Evolutionary conservation across 2,113 vertebrate genomes (phyloP), one percentile per base, ranked within the genome.

Genomic region (Epinephelus fuscoguttatus): DNA sequence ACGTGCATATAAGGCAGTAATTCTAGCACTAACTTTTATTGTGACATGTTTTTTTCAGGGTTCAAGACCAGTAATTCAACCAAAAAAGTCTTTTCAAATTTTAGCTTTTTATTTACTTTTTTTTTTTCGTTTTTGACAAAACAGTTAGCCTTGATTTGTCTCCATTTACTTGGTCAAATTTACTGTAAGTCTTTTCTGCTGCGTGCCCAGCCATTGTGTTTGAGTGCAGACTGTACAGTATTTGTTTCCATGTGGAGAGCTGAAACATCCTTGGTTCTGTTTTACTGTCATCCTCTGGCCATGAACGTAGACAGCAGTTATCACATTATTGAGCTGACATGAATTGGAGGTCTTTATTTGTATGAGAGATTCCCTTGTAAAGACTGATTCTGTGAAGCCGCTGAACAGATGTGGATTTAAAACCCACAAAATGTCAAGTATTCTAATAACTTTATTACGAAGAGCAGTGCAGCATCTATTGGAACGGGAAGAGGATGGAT

Each of bases 311-410:
- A 69, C 62, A 72, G 61, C 59, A 49, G 50, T 82, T 72, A 49
- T 67, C 63, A 53, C 14, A 42, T 75, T 71, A 70, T 66, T n/a
- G 57, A 76, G 61, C 21, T 57, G 59, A 45, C 12, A 2, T 23
- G 4, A 72, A 25, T 23, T 45, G n/a, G 55, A 89, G 60, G 63
- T 80, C 66, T 85, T 78, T 53, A 30, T 68, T 85, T 61, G 78
- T 53, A 18, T 55, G 40, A 72, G 8, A 52, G 33, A 57, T 45
- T 80, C 42, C 12, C 37, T 40, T 50, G 19, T 63, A 53, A 79
- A 75, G 30, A 9, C 6, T 4, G 17, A 49, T 4, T 68, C 63
- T 71, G 33, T 47, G 4, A 12, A 25, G 45, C 37, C 15, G 12
- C 27, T 11, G 15, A 71, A 62, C 23, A 49, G 55, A 60, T 52